Base-by-base conservation (phyloP, 2,113 vertebrate species). In the Silurus glanis region DNA sequence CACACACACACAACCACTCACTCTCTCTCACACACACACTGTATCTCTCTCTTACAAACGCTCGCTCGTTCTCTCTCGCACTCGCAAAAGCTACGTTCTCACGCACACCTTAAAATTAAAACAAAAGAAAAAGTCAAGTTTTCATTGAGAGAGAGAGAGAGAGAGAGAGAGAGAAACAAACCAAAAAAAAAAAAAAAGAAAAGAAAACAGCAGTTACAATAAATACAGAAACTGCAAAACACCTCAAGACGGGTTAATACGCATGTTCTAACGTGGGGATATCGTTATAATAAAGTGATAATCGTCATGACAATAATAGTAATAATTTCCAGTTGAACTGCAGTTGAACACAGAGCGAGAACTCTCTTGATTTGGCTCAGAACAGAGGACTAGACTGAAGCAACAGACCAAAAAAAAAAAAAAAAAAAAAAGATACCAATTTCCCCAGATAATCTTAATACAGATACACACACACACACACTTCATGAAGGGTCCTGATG, bases 261-360 rank as follows among this genome's bases (percentile, higher is more conserved):
- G 91, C 88, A 88, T 90, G 91, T 80, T 91, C 59, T 90, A 90
- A 93, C 79, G 82, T 74, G 80, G 71, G 81, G 85, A 83, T 78
- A 87, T 86, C 19, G 82, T 88, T 85, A 89, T 86, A 91, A 94
- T 91, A 89, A 92, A 92, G 95, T 91, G 91, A 94, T 92, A 90
- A 94, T 92, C 92, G 92, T 92, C 69, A 82, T 87, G 74, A 80
- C 81, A 61, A 80, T 85, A 83, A 64, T 61, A 81, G 25, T 72
- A 89, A 90, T 85, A 87, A 90, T 87, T 91, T 95, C 93, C 93
- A 93, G 93, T 96, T 95, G 87, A 93, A 94, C 93, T 95, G 72
- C 55, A 89, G 91, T 93, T 92, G 89, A 95, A 94, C 91, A 88
- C 72, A 90, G 92, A 95, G 91, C 90, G 91, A 89, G 83, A 79